These are phyloP conservation scores for Taeniopygia guttata DNA, from an alignment of 2,797 vertebrate species.

Conservation along the genomic window DNA sequence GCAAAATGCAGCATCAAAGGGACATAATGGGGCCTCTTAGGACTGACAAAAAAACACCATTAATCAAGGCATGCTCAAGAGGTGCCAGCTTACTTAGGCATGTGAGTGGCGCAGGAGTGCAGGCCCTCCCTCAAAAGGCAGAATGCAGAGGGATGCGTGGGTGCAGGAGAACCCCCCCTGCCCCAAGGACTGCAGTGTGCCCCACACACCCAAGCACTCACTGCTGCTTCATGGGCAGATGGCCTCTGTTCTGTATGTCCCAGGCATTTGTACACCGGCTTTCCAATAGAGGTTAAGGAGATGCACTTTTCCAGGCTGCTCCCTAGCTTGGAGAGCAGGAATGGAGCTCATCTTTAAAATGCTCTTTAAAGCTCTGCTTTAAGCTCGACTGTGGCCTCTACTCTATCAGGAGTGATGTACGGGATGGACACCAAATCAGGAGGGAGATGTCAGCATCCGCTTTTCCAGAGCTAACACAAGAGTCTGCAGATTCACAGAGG, in stretches of 20 bases:
- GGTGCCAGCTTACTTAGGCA: slow-evolving; percentile 67
- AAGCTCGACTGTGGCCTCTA: accelerated
- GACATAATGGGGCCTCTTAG: slow-evolving; percentile 60
- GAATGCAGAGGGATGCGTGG: background rate
- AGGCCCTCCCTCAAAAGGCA: background rate
- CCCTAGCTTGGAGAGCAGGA: background rate
- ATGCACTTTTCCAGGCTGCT: background rate
- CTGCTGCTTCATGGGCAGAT: background rate
- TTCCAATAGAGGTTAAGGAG: background rate
- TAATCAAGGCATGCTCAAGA: slow-evolving; percentile 73
- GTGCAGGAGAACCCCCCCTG: background rate
- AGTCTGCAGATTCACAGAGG: background rate
- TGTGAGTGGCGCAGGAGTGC: background rate
- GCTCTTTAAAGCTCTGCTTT: background rate
- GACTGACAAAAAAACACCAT: slow-evolving; percentile 69
- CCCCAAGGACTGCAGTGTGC: background rate
- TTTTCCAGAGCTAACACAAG: background rate
- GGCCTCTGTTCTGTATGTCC: background rate
- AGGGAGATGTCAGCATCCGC: background rate
- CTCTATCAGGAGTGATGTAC: accelerated
- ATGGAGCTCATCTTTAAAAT: background rate
- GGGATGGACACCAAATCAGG: background rate
- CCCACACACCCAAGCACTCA: background rate
- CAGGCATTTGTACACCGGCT: background rate
- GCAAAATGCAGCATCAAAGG: slow-evolving; percentile 71